phyloP scores from a whole-genome alignment of 2,113 vertebrate genomes.

The Nerophis ophidion region DNA sequence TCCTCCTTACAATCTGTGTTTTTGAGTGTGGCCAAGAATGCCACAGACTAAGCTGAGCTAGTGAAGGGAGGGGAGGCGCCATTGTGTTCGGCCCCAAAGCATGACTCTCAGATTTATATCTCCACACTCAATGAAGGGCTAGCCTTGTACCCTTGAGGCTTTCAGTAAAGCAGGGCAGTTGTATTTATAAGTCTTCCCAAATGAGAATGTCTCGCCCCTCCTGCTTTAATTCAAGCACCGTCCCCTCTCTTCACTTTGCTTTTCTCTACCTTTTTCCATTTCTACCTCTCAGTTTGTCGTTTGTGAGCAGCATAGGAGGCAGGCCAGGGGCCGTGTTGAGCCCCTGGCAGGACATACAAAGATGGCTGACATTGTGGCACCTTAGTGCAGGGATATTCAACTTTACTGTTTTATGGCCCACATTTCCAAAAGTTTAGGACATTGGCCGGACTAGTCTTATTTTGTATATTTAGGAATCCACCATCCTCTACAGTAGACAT shows the following conservation, averaged over 20 bases:
- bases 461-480: too few species aligned
- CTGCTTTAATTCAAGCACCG: slow-evolving; percentile 40
- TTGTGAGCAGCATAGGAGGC: slow-evolving; percentile 40
- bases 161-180: slow-evolving; percentile 39
- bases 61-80: slow-evolving; percentile 27
- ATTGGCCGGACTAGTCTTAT: too few species aligned
- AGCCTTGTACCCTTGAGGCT: slow-evolving; percentile 52
- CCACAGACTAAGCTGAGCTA: slow-evolving; percentile 45
- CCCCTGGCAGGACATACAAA: slow-evolving; percentile 63
- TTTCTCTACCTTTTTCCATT: too few species aligned
- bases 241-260: slow-evolving; percentile 11
- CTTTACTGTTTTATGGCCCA: too few species aligned
- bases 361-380: slow-evolving; percentile 46
- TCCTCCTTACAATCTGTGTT: slow-evolving; percentile 9
- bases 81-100: slow-evolving; percentile 59
- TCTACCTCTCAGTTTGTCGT: slow-evolving; percentile 40
- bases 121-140: slow-evolving; percentile 53
- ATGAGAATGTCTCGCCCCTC: slow-evolving; percentile 41
- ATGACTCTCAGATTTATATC: slow-evolving; percentile 68
- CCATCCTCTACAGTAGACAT: too few species aligned
- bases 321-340: slow-evolving; percentile 54
- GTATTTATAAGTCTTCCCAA: slow-evolving; percentile 58
- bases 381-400: slow-evolving; percentile 3
- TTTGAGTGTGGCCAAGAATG: slow-evolving; percentile 44
- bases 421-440: too few species aligned